Evolutionary conservation across 2,888 invertebrate genomes (phyloP), one percentile per base, ranked within the genome.

Genomic region (Tetramorium bicarinatum): DNA sequence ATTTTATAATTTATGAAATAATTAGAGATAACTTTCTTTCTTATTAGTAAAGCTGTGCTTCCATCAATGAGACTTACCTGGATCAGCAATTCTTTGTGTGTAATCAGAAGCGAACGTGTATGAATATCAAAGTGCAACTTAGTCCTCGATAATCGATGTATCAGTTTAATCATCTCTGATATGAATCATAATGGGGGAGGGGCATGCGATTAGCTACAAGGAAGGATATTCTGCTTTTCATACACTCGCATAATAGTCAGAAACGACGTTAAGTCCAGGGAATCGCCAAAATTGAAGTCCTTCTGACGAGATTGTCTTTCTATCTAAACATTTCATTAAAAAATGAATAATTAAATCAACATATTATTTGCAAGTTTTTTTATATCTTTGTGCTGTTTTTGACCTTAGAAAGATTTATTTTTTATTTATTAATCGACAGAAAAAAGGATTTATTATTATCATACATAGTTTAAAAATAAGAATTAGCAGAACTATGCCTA

Each of bases 201-300:
- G 38, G n/a, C 25, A 75, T 64, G 61, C 66, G 56, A 75, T 79
- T 49, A 52, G 69, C 56, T 52, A 72, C 77, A 82, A 64, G 41
- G 66, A 72, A 72, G 47, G 38, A 59, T 79, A 67, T 72, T 86
- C 74, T 76, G 41, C 59, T 61, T 52, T 71, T 83, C 13, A 49
- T 59, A 64, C 38, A 59, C 59, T 47, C 71, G 59, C 79, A 71
- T 79, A 34, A 71, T 79, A 79, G 79, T 79, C 71, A 79, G 47
- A 21, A 59, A 71, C 79, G 47, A 71, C 71, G 38, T 71, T 15
- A 71, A 71, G 47, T 72, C 79, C 79, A 47, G 21, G 71, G 71
- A 71, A 80, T 34, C 7, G 71, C 59, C 47, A 59, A 56, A 47
- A 59, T 15, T 59, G 21, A 71, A 49, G 71, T 71, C n/a, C 79